A percentile compares a stretch with the other conserved stretches of the same genome.
Evolutionary conservation across 2,888 invertebrate genomes (phyloP).

Genomic region (Erynnis tages): DNA sequence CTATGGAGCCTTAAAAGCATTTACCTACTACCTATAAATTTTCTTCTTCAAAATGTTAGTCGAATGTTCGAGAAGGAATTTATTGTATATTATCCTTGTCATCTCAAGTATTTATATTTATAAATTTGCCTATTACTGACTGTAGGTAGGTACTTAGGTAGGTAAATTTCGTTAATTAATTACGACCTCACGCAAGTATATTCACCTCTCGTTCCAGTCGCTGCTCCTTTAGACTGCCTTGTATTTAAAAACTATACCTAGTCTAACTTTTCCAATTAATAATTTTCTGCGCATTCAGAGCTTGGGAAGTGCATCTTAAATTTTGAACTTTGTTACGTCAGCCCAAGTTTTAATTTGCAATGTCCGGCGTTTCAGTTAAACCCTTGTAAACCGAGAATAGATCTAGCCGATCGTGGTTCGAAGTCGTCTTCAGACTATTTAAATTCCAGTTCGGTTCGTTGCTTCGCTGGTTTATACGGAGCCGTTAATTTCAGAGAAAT

Average conservation of each 20-base stretch:
- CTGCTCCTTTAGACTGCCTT: background rate
- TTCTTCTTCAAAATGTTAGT: no score
- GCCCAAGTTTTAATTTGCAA: constrained; percentile 34
- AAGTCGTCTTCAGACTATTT: constrained; percentile 78
- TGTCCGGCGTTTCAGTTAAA: constrained; percentile 29
- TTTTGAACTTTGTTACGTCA: constrained; percentile 16
- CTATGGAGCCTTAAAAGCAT: no score
- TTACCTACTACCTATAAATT: no score
- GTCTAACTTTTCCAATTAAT: constrained; percentile 28
- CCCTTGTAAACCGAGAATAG: constrained; percentile 36
- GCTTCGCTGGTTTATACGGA: constrained; percentile 78
- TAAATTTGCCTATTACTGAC: no score
- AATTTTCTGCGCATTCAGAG: constrained; percentile 18
- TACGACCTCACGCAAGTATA: background rate
- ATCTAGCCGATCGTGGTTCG: constrained; percentile 52
- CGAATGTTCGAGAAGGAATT: no score
- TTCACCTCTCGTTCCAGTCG: constrained; percentile 4
- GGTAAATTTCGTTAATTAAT: background rate
- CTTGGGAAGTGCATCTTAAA: constrained; percentile 4
- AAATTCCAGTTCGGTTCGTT: constrained; percentile 81
- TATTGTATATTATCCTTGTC: no score
- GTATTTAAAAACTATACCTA: constrained; percentile 16
- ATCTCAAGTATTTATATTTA: no score
- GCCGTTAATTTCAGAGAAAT: constrained; percentile 79
- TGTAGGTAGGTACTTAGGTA: no score